Evolutionary conservation across 1,140 invertebrate genomes (phyloP).

Genomic region (Drosophila elegans): DNA sequence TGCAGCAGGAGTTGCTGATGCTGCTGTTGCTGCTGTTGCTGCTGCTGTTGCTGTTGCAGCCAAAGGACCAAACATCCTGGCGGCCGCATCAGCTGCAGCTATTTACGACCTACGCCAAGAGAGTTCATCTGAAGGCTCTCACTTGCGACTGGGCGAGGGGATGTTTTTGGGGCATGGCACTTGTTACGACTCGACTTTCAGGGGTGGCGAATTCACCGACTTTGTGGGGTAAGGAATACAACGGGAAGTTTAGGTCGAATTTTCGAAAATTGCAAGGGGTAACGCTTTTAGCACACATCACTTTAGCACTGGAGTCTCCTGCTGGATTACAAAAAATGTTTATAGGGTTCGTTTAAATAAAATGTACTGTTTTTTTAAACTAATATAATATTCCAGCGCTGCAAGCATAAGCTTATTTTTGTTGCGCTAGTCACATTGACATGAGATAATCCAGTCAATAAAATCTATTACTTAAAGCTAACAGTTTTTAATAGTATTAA

Average conservation of each 20-base stretch:
- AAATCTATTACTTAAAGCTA: too few species aligned
- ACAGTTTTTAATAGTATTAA: too few species aligned
- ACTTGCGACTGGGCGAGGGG: constrained; percentile 30
- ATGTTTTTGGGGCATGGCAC: constrained; percentile 43
- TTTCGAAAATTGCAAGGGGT: constrained; percentile 7
- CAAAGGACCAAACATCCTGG: constrained; percentile 38
- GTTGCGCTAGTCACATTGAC: too few species aligned
- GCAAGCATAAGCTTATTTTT: too few species aligned
- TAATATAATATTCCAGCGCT: too few species aligned
- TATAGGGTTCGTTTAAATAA: too few species aligned
- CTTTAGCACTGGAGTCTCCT: too few species aligned
- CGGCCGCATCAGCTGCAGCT: constrained; percentile 64
- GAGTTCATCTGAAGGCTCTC: constrained; percentile 54
- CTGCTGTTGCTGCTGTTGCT: neutral
- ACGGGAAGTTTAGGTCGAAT: constrained; percentile 5
- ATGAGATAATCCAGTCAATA: too few species aligned
- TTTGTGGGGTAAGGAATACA: neutral
- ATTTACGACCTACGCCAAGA: constrained; percentile 80
- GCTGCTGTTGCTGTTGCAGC: constrained; percentile 14
- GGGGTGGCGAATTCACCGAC: constrained; percentile 21
- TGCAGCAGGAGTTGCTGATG: constrained; percentile 13
- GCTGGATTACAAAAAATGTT: neutral
- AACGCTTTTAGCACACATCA: neutral
- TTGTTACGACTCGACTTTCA: constrained; percentile 15
- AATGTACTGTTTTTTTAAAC: too few species aligned